Evolutionary conservation across 2,888 invertebrate genomes (phyloP), one percentile per base, ranked within the genome.

Genomic region (Ochlodes sylvanus): DNA sequence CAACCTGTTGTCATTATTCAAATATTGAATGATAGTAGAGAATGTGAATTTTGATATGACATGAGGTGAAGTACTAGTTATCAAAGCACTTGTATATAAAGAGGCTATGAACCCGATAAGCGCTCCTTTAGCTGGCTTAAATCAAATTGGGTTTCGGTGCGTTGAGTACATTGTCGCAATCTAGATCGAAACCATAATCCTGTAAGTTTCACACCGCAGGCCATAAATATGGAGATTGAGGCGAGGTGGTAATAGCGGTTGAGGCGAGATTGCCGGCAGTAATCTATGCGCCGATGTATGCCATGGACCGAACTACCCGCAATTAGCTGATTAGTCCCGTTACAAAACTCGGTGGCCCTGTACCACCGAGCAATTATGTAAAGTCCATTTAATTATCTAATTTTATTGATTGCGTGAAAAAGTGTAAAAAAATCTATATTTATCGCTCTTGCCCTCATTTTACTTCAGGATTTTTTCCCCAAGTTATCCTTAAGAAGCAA

Each of bases 221-320:
- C 65, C 17, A 70, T 72, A 63, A 74, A 74, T 70, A 71, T 71
- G 71, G 70, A 70, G 69, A 72, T 73, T 69, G 63, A 64, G 21
- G 2, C 12, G 27, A 41, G 42, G 55, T 27, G 27, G 27, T 54
- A 32, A 54, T 55, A 14, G 52, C 41, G 27, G 44, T 14, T 32
- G 55, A 55, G 55, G 19, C 54, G 44, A 44, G 17, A 55, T 55
- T 54, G 55, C 44, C 63, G 41, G 21, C n/a, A 9, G 54, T 63
- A 54, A 63, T 63, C 41, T 54, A 54, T 38, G 54, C 54, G 17
- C 15, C 42, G 55, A 44, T 63, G 42, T 38, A 32, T 54, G 19
- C 27, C 54, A 21, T 21, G 44, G 6, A n/a, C 27, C 19, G 42
- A 55, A 44, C 34, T 44, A 27, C 12, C 19, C 42, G 34, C 63